These are phyloP conservation scores for Drosophila trapezifrons DNA, from an alignment of 1,140 invertebrate genomes.

Conservation along the genomic window DNA sequence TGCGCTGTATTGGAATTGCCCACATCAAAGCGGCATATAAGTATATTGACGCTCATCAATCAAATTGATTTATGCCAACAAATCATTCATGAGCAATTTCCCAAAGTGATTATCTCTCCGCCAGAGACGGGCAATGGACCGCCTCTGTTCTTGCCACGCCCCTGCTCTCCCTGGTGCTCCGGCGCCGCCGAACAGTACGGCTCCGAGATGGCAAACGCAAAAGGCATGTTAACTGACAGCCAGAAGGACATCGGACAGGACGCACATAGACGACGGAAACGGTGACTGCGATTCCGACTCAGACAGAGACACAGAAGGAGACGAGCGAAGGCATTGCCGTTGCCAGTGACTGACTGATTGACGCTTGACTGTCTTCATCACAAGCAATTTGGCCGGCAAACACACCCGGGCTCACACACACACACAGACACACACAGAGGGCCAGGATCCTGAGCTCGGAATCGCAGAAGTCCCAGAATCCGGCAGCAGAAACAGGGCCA, in stretches of 20 bases:
- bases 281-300: slow-evolving; percentile 37
- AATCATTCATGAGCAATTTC: slow-evolving; percentile 83
- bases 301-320: slow-evolving; percentile 25
- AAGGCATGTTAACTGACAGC: slow-evolving; percentile 81
- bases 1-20: slow-evolving; percentile 68
- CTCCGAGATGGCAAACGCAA: slow-evolving; percentile 72
- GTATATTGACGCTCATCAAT: slow-evolving; percentile 81
- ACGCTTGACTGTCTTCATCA: slow-evolving; percentile 82
- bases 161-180: neutral
- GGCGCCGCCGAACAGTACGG: slow-evolving; percentile 13
- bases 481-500: slow-evolving; percentile 23
- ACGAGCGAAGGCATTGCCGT: slow-evolving; percentile 21
- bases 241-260: slow-evolving; percentile 64
- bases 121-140: slow-evolving; percentile 43
- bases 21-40: slow-evolving; percentile 83
- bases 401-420: slow-evolving; percentile 26
- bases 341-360: slow-evolving; percentile 69
- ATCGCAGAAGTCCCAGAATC: slow-evolving; percentile 29
- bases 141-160: slow-evolving; percentile 28
- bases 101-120: slow-evolving; percentile 83
- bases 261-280: slow-evolving; percentile 47
- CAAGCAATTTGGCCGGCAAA: slow-evolving; percentile 81
- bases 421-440: slow-evolving; percentile 8
- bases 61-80: slow-evolving; percentile 83
- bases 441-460: slow-evolving; percentile 14